A percentile compares a stretch with the other conserved stretches of the same genome.
phyloP scores from a whole-genome alignment of 2,888 invertebrate species.

The Hypercompe scribonia region DNA sequence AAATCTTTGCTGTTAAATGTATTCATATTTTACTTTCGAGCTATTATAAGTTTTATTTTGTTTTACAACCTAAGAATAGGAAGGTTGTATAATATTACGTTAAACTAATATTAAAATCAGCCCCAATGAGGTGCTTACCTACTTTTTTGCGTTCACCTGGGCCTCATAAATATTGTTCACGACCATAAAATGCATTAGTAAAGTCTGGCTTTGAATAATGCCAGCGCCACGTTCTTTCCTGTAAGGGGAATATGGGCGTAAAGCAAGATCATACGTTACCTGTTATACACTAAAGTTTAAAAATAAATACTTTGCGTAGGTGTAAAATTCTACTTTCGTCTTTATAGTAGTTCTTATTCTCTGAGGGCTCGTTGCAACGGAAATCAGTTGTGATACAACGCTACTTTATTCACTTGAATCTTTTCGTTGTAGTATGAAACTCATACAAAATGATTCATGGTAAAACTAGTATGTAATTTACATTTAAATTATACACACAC shows the following conservation, averaged over 20 bases:
- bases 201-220: slow-evolving; percentile 80
- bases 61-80: slow-evolving; percentile 31
- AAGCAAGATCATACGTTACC: slow-evolving; percentile 56
- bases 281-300: slow-evolving; percentile 47
- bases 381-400: slow-evolving; percentile 6
- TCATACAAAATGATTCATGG: background rate
- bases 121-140: slow-evolving; percentile 71
- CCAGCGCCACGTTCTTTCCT: slow-evolving; percentile 61
- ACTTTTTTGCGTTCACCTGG: slow-evolving; percentile 75
- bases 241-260: slow-evolving; percentile 53
- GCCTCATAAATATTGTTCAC: slow-evolving; percentile 79
- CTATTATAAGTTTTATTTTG: slow-evolving; percentile 34
- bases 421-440: background rate
- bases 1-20: background rate
- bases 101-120: slow-evolving; percentile 67
- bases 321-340: slow-evolving; percentile 27
- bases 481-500: too few relatives aligned
- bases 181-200: slow-evolving; percentile 83
- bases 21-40: slow-evolving; percentile 36
- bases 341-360: slow-evolving; percentile 22
- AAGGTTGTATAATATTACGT: slow-evolving; percentile 42
- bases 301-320: slow-evolving; percentile 41
- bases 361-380: slow-evolving; percentile 11
- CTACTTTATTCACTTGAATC: background rate
- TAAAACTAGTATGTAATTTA: background rate